Percentiles rank a stretch among this genome's conserved stretches.
Conservation (phyloP, 2,113 vertebrate species). For the Taxidea taxus region DNA sequence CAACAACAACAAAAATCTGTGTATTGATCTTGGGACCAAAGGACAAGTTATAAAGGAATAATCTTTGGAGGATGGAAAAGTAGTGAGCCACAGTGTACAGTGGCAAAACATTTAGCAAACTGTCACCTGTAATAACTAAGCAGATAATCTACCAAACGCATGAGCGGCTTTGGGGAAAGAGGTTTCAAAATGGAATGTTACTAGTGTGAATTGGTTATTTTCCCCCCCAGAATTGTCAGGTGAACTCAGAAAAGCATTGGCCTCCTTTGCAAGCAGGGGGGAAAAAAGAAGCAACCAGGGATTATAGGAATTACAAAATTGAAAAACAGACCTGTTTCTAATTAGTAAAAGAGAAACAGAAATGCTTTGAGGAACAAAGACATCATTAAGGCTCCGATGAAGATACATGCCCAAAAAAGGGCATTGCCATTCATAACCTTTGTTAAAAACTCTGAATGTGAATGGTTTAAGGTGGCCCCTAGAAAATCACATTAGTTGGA, state of each 20-base stretch:
- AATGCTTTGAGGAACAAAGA: neutral
- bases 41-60: neutral
- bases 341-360: neutral
- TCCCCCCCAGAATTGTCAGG: neutral
- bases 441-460: neutral
- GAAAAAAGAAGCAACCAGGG: neutral
- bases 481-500: neutral
- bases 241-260: neutral
- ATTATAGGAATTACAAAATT: neutral
- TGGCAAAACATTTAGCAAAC: neutral
- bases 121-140: neutral
- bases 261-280: neutral
- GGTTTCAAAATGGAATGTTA: neutral
- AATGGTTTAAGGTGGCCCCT: neutral
- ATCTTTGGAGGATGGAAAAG: neutral
- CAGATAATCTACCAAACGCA: neutral
- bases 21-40: neutral
- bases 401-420: neutral
- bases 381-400: neutral
- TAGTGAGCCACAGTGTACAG: neutral
- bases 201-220: neutral
- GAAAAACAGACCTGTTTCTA: neutral
- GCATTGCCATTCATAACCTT: neutral
- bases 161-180: neutral
- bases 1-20: neutral